These are phyloP conservation scores for Nesogale talazaci DNA, from an alignment of 2,113 vertebrate genomes.

Conservation along the genomic window DNA sequence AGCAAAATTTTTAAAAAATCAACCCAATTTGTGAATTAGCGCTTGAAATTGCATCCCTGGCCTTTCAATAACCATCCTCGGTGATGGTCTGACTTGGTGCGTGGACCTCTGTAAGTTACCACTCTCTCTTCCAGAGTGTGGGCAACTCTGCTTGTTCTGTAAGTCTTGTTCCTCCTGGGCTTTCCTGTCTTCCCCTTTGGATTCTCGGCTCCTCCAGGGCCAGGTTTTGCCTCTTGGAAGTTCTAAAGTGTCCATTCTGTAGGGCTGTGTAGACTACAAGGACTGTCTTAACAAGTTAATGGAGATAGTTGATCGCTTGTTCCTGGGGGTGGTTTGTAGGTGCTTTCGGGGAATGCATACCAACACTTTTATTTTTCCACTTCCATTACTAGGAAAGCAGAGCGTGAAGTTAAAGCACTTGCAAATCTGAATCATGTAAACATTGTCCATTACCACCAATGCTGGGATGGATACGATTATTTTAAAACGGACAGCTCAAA, in stretches of 20 bases:
- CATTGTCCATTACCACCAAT: conserved; percentile 79
- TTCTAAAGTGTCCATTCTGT: neutral
- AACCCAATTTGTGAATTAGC: neutral
- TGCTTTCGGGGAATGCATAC: neutral
- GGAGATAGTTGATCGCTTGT: neutral
- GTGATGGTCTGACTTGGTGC: neutral
- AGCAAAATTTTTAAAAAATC: neutral
- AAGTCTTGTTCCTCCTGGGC: neutral
- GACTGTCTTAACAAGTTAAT: neutral
- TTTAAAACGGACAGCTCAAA: fast-evolving
- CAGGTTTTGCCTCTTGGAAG: neutral
- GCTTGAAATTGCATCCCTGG: neutral
- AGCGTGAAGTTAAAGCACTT: conserved; percentile 81
- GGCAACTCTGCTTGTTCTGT: neutral
- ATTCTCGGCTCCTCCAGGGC: neutral
- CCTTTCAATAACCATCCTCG: neutral
- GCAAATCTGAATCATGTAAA: conserved; percentile 76
- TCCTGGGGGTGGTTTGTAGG: neutral
- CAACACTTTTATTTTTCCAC: neutral
- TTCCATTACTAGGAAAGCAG: conserved; percentile 68
- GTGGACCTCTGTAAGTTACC: neutral
- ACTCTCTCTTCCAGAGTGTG: neutral
- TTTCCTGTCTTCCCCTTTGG: neutral
- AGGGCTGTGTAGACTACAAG: neutral
- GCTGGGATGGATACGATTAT: conserved; percentile 76